Evolutionary conservation across 1,140 invertebrate genomes (phyloP).

Genomic region (Saxidomus purpurata): DNA sequence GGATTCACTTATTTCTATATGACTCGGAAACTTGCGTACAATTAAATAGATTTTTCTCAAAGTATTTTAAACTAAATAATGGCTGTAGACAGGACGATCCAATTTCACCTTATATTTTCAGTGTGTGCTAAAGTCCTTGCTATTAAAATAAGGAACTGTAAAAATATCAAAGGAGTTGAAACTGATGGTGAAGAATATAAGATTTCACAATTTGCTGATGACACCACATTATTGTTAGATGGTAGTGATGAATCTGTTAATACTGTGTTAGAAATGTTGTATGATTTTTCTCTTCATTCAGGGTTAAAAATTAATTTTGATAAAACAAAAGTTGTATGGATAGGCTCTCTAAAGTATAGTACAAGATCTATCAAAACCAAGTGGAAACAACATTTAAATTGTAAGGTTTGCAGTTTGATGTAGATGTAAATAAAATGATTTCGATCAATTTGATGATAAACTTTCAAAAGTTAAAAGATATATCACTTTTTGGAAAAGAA

Average conservation of each 20-base stretch:
- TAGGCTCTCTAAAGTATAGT: slow-evolving; percentile 16
- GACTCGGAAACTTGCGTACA: slow-evolving; percentile 5
- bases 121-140: slow-evolving; percentile 52
- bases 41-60: slow-evolving; percentile 31
- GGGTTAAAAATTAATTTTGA: slow-evolving; percentile 47
- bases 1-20: slow-evolving; percentile 3
- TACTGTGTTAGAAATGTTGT: not conserved
- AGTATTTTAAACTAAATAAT: slow-evolving; percentile 30
- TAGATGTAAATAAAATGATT: slow-evolving; percentile 3
- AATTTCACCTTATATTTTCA: slow-evolving; percentile 46
- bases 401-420: not conserved
- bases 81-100: slow-evolving; percentile 56
- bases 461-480: not conserved
- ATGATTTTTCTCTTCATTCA: slow-evolving; percentile 1
- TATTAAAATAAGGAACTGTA: slow-evolving; percentile 18
- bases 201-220: slow-evolving; percentile 56
- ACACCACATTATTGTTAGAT: slow-evolving; percentile 49
- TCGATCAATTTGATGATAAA: not conserved
- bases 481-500: not conserved
- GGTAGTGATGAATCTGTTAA: slow-evolving; percentile 48
- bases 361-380: not conserved
- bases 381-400: not conserved
- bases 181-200: slow-evolving; percentile 8
- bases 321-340: slow-evolving; percentile 53
- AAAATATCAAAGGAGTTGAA: slow-evolving; percentile 55